phyloP scores from a whole-genome alignment of 2,113 vertebrate species.

The Melierax canorus region DNA sequence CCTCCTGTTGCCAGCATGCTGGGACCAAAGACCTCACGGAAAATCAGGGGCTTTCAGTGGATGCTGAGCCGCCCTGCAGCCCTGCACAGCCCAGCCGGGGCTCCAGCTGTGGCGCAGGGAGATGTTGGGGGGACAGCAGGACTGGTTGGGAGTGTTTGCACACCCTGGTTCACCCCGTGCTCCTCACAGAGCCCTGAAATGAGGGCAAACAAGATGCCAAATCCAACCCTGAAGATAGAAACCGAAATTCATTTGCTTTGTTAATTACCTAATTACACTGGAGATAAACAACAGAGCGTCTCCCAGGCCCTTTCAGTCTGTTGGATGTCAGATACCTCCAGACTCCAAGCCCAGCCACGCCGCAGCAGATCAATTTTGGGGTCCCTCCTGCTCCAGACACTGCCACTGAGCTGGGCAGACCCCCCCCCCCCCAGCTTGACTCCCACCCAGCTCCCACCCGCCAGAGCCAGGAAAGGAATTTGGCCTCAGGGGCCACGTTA shows the following conservation, averaged over 20 bases:
- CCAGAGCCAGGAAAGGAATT: not conserved
- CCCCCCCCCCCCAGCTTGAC: rapidly evolving
- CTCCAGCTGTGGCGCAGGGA: not conserved
- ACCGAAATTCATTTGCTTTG: conserved; percentile 54
- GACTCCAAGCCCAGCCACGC: not conserved
- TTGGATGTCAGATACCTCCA: not conserved
- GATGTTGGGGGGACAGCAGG: not conserved
- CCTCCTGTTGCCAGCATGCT: not conserved
- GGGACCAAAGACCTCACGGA: not conserved
- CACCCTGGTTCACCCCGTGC: not conserved
- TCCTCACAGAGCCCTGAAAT: not conserved
- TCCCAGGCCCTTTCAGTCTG: not conserved
- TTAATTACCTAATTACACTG: conserved; percentile 49
- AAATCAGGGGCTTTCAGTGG: not conserved
- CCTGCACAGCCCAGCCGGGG: rapidly evolving
- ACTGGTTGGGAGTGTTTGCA: not conserved
- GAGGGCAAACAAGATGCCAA: not conserved
- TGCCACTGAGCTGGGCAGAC: not conserved
- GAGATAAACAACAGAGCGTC: conserved; percentile 3
- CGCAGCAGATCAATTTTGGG: not conserved
- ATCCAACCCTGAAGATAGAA: conserved; percentile 41
- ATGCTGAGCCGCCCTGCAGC: not conserved
- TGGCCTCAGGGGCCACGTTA: not conserved
- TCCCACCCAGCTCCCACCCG: not conserved
- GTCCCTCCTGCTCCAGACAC: not conserved